Evolutionary conservation across 2,888 invertebrate species (phyloP).

Genomic region (Sturmia bella): DNA sequence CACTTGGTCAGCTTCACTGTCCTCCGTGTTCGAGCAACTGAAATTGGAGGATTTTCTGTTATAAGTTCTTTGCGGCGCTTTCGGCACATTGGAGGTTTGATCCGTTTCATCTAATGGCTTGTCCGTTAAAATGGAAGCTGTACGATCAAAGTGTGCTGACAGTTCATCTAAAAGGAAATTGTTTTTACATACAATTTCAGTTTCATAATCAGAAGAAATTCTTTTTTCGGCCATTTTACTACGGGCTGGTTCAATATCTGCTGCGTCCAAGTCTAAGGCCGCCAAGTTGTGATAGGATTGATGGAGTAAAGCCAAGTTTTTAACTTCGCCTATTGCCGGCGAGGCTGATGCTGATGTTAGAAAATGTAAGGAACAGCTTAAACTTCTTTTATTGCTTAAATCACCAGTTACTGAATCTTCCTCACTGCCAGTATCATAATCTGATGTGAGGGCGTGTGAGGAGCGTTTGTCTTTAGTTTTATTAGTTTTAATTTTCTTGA

Average conservation of each 20-base stretch:
- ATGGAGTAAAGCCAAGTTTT: conserved; percentile 82
- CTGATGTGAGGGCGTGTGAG: conserved; percentile 44
- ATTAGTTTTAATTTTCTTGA: conserved; percentile 30
- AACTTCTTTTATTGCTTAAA: conserved; percentile 75
- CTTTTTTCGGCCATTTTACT: conserved; percentile 71
- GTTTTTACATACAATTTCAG: conserved; percentile 76
- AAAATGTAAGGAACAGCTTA: conserved; percentile 74
- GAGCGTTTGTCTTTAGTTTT: conserved; percentile 27
- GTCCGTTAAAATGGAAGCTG: conserved; percentile 84
- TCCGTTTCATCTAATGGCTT: conserved; percentile 68
- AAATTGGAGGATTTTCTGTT: conserved; percentile 64
- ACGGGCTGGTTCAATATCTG: conserved; percentile 78
- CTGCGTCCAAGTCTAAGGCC: conserved; percentile 82
- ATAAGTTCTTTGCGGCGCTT: conserved; percentile 68
- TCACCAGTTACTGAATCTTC: conserved; percentile 62
- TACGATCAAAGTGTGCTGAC: conserved; percentile 83
- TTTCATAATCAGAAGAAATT: conserved; percentile 74
- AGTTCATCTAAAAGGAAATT: conserved; percentile 82
- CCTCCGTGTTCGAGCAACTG: conserved; percentile 60
- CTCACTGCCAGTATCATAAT: conserved; percentile 70
- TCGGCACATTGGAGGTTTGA: conserved; percentile 32
- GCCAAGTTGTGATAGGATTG: conserved; percentile 82
- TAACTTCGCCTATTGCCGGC: conserved; percentile 1
- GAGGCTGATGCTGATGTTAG: neutral
- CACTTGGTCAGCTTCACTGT: conserved; percentile 58